Evolutionary conservation across 2,797 vertebrate species (phyloP).

Genomic region (Glyptemys insculpta): DNA sequence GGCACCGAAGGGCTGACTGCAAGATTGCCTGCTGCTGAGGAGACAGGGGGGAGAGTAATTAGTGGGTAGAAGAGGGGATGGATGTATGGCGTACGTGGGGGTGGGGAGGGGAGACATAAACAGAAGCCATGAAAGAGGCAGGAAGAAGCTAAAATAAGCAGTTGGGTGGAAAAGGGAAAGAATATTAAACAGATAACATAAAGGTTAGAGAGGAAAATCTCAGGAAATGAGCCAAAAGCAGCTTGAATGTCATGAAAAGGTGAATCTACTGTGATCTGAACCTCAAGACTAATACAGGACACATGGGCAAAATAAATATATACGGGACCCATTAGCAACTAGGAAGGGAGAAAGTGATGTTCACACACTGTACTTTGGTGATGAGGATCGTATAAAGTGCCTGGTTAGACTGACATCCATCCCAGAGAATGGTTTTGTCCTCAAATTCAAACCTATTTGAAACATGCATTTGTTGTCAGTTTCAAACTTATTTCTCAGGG

Average conservation of each 20-base stretch:
- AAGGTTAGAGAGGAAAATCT: conserved; percentile 59
- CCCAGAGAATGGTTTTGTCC: not conserved
- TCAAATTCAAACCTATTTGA: not conserved
- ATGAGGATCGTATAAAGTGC: not conserved
- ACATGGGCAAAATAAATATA: not conserved
- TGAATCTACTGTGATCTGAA: conserved; percentile 26
- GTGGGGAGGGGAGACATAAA: not conserved
- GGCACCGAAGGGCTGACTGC: not conserved
- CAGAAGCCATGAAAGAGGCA: not conserved
- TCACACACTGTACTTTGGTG: not conserved
- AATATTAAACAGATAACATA: conserved; percentile 54
- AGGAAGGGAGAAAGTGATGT: not conserved
- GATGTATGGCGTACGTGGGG: not conserved
- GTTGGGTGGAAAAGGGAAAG: conserved; percentile 70
- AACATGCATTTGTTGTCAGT: not conserved
- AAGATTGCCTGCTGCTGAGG: not conserved
- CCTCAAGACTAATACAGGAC: not conserved
- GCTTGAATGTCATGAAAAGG: conserved; percentile 46
- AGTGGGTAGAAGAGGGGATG: not conserved
- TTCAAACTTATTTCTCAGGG: not conserved
- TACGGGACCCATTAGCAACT: not conserved
- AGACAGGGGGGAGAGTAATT: not conserved
- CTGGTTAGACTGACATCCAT: not conserved
- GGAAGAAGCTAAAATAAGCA: conserved; percentile 73
- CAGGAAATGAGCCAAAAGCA: conserved; percentile 57